A percentile compares a stretch with the other conserved stretches of the same genome.
These are phyloP conservation scores for Ellobius talpinus DNA, from an alignment of 2,113 vertebrate species.

Conservation along the genomic window DNA sequence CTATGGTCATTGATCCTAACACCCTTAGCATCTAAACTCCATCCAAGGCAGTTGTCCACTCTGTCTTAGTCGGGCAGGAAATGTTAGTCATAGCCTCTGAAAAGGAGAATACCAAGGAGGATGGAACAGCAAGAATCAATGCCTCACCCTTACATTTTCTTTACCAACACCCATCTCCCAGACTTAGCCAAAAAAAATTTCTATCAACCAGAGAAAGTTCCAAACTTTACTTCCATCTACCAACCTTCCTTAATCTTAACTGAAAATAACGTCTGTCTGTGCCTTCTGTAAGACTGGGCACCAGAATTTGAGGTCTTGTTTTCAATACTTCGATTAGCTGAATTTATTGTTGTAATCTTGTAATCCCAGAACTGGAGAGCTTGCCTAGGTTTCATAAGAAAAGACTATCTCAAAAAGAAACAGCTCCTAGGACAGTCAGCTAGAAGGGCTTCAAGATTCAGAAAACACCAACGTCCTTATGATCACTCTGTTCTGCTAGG, in stretches of 20 bases:
- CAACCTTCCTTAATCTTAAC: background rate
- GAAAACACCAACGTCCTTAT: background rate
- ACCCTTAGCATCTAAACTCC: background rate
- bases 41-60: fast-evolving
- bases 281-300: background rate
- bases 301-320: background rate
- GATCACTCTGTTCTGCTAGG: background rate
- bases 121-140: background rate
- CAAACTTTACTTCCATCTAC: background rate
- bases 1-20: background rate
- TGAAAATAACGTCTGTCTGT: background rate
- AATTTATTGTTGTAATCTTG: background rate
- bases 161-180: background rate
- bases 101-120: background rate
- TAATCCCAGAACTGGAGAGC: background rate
- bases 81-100: background rate
- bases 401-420: background rate
- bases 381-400: background rate
- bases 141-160: background rate
- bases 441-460: background rate
- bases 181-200: background rate
- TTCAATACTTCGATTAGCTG: background rate
- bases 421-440: background rate
- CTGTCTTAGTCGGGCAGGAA: background rate
- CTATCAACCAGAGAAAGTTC: background rate